phyloP scores from a whole-genome alignment of 2,113 vertebrate genomes.

The Ivindomyrus marchei region DNA sequence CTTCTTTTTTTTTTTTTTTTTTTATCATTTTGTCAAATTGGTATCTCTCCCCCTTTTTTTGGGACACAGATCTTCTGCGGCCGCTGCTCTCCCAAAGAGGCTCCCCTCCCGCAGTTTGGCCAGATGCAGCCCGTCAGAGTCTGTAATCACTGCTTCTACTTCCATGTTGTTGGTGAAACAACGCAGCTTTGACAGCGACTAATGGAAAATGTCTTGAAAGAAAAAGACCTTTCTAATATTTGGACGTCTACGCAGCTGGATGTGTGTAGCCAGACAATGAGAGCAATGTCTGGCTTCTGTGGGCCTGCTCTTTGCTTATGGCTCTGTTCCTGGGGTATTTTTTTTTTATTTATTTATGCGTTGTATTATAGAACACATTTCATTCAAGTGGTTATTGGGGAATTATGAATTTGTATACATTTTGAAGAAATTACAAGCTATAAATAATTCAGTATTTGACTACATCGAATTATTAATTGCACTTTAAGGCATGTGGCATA shows the following conservation, averaged over 20 bases:
- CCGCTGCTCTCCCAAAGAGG: constrained; percentile 47
- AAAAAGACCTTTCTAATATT: neutral
- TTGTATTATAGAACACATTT: neutral
- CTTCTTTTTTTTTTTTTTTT: no score
- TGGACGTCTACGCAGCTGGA: neutral
- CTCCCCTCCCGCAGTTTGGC: constrained; percentile 38
- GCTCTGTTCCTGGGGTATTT: neutral
- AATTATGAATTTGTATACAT: neutral
- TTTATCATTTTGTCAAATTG: neutral
- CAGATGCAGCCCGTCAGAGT: constrained; percentile 50
- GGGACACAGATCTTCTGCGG: constrained; percentile 58
- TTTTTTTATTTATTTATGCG: neutral
- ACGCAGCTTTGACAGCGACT: constrained; percentile 15
- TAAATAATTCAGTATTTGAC: constrained; percentile 8
- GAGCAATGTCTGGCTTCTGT: neutral
- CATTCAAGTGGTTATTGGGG: neutral
- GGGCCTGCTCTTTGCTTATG: neutral
- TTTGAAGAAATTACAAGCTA: neutral
- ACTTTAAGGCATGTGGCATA: neutral
- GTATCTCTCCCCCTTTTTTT: neutral
- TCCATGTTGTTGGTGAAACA: constrained; percentile 36
- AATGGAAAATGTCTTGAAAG: neutral
- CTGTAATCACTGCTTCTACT: constrained; percentile 56
- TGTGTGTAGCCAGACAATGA: neutral
- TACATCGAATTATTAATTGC: neutral